phyloP scores from a whole-genome alignment of 2,888 invertebrate genomes.

The Tenthredo amoena region DNA sequence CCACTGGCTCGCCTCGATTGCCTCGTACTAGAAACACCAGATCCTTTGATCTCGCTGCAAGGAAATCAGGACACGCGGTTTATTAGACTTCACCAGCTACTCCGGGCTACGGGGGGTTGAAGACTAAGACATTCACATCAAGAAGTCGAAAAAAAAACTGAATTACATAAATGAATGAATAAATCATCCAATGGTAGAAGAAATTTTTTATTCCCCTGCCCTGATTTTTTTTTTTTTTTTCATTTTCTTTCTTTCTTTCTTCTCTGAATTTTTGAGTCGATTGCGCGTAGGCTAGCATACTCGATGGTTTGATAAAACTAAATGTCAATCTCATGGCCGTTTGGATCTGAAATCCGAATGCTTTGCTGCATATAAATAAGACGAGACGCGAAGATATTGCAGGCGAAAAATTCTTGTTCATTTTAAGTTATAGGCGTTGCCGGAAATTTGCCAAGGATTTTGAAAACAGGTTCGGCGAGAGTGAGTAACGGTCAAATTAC shows the following conservation, averaged over 20 bases:
- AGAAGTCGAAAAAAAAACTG: not conserved
- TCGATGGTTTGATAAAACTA: not conserved
- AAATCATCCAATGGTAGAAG: not conserved
- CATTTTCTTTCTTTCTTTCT: not conserved
- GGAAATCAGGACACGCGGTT: constrained; percentile 40
- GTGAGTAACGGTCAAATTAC: constrained; percentile 24
- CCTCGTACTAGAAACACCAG: constrained; percentile 49
- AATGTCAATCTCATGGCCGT: not conserved
- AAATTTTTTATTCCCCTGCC: not conserved
- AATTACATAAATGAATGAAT: not conserved
- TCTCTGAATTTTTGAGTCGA: not conserved
- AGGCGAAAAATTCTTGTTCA: not conserved
- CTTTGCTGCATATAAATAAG: not conserved
- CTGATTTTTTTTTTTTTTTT: too few relatives aligned
- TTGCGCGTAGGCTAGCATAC: not conserved
- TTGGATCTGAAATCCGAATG: not conserved
- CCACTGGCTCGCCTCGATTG: constrained; percentile 48
- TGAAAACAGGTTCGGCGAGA: constrained; percentile 51
- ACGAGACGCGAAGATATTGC: not conserved
- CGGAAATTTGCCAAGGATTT: constrained; percentile 52
- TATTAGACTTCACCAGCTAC: not conserved
- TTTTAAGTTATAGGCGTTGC: constrained; percentile 35
- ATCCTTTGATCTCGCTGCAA: not conserved
- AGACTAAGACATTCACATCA: not conserved
- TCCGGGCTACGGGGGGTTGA: not conserved